Evolutionary conservation across 2,113 vertebrate genomes (phyloP).

Genomic region (Ochotona princeps): DNA sequence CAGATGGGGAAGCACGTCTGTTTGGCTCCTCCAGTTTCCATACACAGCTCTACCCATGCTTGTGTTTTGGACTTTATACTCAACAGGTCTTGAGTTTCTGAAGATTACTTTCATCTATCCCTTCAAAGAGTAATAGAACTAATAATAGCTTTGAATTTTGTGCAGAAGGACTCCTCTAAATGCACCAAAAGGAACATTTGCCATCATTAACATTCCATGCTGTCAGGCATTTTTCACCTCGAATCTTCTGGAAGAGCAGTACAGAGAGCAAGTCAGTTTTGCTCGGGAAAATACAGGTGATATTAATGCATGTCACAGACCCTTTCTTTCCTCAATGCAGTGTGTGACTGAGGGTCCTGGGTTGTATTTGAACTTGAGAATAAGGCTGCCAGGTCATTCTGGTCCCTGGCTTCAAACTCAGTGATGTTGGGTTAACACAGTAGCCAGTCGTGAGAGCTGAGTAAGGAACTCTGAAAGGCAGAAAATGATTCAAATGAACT

Average conservation of each 20-base stretch:
- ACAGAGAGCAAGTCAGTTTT: background rate
- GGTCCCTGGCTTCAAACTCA: background rate
- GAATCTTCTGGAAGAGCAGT: background rate
- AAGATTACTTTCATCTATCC: background rate
- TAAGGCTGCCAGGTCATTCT: background rate
- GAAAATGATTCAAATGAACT: background rate
- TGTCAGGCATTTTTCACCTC: background rate
- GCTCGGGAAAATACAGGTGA: background rate
- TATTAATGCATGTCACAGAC: fast-evolving
- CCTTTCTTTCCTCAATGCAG: too few species aligned
- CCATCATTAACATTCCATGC: too few species aligned
- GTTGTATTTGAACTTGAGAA: background rate
- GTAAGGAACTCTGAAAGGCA: too few species aligned
- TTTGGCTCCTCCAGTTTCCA: background rate
- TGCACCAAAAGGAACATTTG: background rate
- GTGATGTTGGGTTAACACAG: background rate
- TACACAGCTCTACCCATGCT: background rate
- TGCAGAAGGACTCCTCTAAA: background rate
- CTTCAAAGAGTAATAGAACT: background rate
- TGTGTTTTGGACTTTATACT: background rate
- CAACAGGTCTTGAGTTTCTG: background rate
- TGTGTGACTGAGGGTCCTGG: too few species aligned
- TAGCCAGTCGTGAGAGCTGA: background rate
- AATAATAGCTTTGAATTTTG: background rate
- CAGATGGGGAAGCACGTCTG: too few species aligned